Evolutionary conservation across 2,113 vertebrate species (phyloP).

Genomic region (Microcebus lehilahytsara): DNA sequence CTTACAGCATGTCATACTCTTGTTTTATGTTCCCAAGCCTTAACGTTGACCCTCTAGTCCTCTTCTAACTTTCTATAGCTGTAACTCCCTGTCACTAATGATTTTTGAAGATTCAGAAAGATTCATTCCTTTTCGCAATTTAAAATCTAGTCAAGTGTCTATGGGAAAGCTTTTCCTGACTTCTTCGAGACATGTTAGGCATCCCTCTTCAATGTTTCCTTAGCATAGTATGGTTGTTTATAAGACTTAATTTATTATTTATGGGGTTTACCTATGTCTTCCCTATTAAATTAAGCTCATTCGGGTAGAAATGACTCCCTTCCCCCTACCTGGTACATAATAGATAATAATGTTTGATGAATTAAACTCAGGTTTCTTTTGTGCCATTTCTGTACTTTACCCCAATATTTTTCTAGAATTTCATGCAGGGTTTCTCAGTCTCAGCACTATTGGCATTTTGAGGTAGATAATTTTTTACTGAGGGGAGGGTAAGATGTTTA

Average conservation of each 20-base stretch:
- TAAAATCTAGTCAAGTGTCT: not conserved
- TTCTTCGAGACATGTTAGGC: not conserved
- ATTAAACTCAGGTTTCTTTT: not conserved
- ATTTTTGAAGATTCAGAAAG: not conserved
- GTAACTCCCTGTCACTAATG: not conserved
- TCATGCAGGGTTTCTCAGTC: not conserved
- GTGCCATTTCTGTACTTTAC: not conserved
- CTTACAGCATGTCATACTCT: not conserved
- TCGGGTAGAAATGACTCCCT: not conserved
- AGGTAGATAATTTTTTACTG: not conserved
- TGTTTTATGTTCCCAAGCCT: not conserved
- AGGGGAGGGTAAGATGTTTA: not conserved
- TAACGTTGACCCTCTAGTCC: not conserved
- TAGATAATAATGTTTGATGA: not conserved
- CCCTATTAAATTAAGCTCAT: not conserved
- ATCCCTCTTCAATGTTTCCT: not conserved
- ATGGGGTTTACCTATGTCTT: not conserved
- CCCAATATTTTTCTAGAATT: not conserved
- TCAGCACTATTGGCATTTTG: not conserved
- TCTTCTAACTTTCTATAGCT: not conserved
- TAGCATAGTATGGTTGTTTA: not conserved
- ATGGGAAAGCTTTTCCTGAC: not conserved
- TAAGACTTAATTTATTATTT: not conserved
- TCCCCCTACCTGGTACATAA: not conserved
- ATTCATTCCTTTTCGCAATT: not conserved